Percentiles rank a stretch among this genome's conserved stretches.
Evolutionary conservation across 2,113 vertebrate species (phyloP).

Genomic region (Micromys minutus): DNA sequence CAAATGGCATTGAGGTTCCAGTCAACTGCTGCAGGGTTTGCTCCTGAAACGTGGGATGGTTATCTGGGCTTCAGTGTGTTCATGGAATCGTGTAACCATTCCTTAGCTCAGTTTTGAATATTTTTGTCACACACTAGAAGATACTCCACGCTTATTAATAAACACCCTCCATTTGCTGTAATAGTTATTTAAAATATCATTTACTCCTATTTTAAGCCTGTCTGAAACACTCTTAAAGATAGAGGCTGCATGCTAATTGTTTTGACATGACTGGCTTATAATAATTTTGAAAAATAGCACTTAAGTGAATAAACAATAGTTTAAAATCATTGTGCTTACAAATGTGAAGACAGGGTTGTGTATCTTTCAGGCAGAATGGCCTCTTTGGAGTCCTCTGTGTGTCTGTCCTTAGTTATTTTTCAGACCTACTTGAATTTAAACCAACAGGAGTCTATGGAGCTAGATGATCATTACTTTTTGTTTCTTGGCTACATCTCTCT

Average conservation of each 20-base stretch:
- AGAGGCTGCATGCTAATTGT: not conserved
- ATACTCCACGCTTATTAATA: not conserved
- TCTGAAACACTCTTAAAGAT: not conserved
- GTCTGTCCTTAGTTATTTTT: not conserved
- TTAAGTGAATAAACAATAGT: not conserved
- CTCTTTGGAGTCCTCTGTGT: not conserved
- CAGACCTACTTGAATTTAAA: not conserved
- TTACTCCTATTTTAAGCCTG: not conserved
- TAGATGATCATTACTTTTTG: not conserved
- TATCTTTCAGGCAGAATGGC: not conserved
- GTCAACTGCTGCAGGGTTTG: not conserved
- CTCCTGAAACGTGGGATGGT: not conserved
- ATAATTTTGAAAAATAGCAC: not conserved
- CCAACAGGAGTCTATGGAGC: not conserved
- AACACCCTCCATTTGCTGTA: not conserved
- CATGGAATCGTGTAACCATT: not conserved
- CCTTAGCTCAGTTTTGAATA: not conserved
- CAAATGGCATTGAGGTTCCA: not conserved
- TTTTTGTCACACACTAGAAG: not conserved
- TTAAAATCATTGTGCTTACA: not conserved
- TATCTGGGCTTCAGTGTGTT: not conserved
- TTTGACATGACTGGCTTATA: not conserved
- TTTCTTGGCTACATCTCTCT: slow-evolving; percentile 53
- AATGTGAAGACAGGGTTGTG: not conserved
- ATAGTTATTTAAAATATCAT: not conserved